phyloP scores from a whole-genome alignment of 2,797 vertebrate genomes.

The Oreochromis mossambicus region DNA sequence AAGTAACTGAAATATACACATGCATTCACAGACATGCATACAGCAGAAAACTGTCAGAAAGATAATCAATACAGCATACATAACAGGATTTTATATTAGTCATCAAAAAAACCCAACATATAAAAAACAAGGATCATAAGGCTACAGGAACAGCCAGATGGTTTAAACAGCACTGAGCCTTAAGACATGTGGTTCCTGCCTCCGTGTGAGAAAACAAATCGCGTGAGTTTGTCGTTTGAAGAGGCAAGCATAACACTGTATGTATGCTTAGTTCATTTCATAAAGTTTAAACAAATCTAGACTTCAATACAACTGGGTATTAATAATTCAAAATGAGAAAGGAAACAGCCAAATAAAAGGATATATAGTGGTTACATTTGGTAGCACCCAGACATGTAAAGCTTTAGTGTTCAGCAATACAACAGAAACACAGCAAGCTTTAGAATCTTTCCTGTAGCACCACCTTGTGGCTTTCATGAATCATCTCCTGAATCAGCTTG shows the following conservation, averaged over 20 bases:
- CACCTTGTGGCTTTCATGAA: too few species aligned
- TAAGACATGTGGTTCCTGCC: neutral
- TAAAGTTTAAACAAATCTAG: neutral
- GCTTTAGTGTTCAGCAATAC: too few species aligned
- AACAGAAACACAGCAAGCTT: too few species aligned
- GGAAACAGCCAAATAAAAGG: neutral
- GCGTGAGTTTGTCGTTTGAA: fast-evolving
- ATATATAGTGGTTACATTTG: neutral
- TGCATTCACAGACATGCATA: too few species aligned
- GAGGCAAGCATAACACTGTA: neutral
- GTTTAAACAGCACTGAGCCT: neutral
- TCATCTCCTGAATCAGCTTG: too few species aligned
- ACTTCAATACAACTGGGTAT: neutral
- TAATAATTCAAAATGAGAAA: neutral
- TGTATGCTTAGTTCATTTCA: fast-evolving
- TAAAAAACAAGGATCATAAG: neutral
- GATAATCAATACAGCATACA: neutral
- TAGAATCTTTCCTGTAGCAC: too few species aligned
- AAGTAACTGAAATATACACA: too few species aligned
- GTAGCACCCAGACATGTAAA: too few species aligned
- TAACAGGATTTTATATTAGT: fast-evolving
- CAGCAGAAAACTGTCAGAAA: fast-evolving
- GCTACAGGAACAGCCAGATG: neutral
- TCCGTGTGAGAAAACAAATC: fast-evolving
- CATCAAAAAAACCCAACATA: neutral